Evolutionary conservation across 2,888 invertebrate genomes (phyloP), one percentile per base, ranked within the genome.

Genomic region (Cerastis leucographa): DNA sequence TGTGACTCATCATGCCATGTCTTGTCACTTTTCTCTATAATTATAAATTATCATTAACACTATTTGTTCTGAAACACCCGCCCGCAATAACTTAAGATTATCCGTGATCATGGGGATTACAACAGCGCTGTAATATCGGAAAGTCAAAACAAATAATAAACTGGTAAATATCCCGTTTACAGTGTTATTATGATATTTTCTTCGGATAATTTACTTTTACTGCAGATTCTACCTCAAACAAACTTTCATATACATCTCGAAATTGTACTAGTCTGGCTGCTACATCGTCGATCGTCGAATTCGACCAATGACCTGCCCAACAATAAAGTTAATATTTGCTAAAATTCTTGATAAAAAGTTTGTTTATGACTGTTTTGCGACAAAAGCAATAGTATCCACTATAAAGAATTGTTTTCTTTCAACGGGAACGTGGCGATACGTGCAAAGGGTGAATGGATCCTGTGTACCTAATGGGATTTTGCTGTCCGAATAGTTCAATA

Each of bases 391-490:
- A 54, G 44, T 40, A 84, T 40, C 40, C 22, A 54, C 67, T 84
- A 66, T 71, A 25, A 49, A 44, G 51, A 68, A 71, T 80, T 65
- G 81, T 75, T 75, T 84, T 75, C 64, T 66, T 75, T 71, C 46
- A 65, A 67, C 49, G 14, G 51, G 49, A 65, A 67, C 49, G 14
- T 59, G 49, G 51, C 42, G 40, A 64, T 80, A 71, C 65, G 82
- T 72, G 82, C 81, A n/a, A 75, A 62, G 65, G 85, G 75, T 54
- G 62, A 85, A 84, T 56, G 82, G 22, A 62, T 56, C 68, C 22
- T 61, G 40, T 44, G 66, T 70, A 61, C 61, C 61, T 61, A 76
- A 78, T 74, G 44, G 44, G 44, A 68, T 71, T 82, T 68, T 59
- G 71, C 42, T 74, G 68, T 82, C 74, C 56, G 40, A 69, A 51